Conservation (phyloP, 2,797 vertebrate genomes). For the Mormyrops attenuatus region DNA sequence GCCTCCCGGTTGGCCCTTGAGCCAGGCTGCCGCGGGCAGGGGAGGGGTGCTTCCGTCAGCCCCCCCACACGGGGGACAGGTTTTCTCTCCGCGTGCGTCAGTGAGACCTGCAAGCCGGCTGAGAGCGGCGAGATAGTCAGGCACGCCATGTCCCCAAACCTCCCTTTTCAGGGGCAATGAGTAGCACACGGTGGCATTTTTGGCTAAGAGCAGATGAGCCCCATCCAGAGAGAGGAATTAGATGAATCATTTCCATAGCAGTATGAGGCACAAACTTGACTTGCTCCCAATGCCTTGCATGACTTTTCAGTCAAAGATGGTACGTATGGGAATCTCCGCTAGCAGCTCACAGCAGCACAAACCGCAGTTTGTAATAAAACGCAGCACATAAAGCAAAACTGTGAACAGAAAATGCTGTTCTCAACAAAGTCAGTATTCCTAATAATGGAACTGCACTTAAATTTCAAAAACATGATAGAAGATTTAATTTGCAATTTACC, state of each 20-base stretch:
- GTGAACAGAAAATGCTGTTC: not conserved
- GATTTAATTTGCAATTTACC: not conserved
- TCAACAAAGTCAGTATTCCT: not conserved
- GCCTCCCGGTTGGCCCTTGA: slow-evolving; percentile 35
- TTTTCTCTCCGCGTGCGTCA: slow-evolving; percentile 32
- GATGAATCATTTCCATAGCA: slow-evolving; percentile 19
- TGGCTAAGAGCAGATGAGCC: slow-evolving; percentile 40
- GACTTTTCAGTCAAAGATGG: not conserved
- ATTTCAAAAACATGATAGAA: not conserved
- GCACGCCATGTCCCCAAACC: slow-evolving; percentile 16
- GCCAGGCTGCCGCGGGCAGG: slow-evolving; percentile 33
- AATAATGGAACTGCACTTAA: not conserved
- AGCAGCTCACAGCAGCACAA: not conserved
- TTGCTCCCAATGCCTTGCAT: not conserved
- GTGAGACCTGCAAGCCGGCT: slow-evolving; percentile 23
- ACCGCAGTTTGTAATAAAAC: not conserved
- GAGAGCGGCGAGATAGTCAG: slow-evolving; percentile 18
- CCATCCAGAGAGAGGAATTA: slow-evolving; percentile 47
- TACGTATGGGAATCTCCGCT: not conserved
- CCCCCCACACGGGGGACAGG: slow-evolving; percentile 31
- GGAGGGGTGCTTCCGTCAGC: not conserved
- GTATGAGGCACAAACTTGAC: not conserved
- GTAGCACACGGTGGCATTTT: slow-evolving; percentile 39
- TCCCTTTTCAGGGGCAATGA: slow-evolving; percentile 12
- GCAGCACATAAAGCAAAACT: not conserved